Conservation (phyloP, 2,113 vertebrate species). For the Bolborhynchus lineola region DNA sequence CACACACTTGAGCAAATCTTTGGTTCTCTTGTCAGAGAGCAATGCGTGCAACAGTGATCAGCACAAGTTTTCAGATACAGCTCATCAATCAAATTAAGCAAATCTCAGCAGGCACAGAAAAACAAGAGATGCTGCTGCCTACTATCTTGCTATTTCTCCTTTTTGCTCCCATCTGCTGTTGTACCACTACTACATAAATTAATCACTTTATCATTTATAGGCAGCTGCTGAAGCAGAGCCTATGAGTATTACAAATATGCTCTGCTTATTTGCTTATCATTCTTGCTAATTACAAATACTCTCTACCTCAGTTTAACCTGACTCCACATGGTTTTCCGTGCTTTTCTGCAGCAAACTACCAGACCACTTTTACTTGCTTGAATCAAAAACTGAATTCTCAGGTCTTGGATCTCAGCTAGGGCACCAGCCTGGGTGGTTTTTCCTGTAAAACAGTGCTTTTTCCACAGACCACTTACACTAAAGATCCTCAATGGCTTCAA, state of each 20-base stretch:
- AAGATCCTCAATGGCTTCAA: not conserved
- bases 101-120: not conserved
- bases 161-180: not conserved
- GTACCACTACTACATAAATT: not conserved
- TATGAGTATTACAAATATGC: not conserved
- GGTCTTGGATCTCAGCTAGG: not conserved
- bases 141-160: not conserved
- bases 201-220: not conserved
- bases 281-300: no score
- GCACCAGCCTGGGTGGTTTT: not conserved
- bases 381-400: not conserved
- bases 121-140: not conserved
- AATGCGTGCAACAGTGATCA: not conserved
- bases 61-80: not conserved
- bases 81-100: not conserved
- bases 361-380: not conserved
- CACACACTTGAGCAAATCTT: not conserved
- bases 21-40: not conserved
- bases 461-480: not conserved
- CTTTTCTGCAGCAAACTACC: not conserved
- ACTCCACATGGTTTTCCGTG: fast-evolving
- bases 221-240: not conserved
- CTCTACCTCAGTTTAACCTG: not conserved
- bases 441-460: not conserved
- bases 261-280: no score